These are phyloP conservation scores for Periophthalmus magnuspinnatus DNA, from an alignment of 2,797 vertebrate species.

Conservation along the genomic window DNA sequence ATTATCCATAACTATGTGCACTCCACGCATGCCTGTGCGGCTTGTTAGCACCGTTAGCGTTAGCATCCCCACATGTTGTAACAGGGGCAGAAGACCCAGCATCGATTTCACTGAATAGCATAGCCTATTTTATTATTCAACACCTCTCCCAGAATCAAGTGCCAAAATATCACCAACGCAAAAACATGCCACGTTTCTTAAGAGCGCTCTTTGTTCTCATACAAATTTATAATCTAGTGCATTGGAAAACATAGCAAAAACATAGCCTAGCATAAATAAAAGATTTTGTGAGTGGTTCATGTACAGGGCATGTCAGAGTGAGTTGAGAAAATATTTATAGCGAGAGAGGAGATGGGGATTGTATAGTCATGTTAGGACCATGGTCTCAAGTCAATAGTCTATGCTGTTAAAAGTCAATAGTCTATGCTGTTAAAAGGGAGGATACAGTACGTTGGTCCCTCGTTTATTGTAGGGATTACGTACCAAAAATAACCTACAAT, in stretches of 20 bases:
- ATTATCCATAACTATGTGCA: constrained; percentile 43
- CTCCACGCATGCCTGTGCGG: constrained; percentile 17
- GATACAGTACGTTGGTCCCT: too few species aligned
- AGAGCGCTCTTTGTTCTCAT: constrained; percentile 4
- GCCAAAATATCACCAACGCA: background rate
- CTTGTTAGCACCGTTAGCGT: background rate
- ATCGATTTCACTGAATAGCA: constrained; percentile 17
- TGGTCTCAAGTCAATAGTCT: background rate
- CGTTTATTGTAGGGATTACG: too few species aligned
- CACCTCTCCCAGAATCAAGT: constrained; percentile 5
- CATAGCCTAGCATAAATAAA: background rate
- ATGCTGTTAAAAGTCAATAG: background rate
- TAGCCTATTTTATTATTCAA: constrained; percentile 5
- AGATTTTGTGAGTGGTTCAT: background rate
- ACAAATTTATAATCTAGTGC: background rate
- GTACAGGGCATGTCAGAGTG: background rate
- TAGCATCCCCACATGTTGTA: background rate
- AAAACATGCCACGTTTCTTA: background rate
- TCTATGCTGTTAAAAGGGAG: background rate
- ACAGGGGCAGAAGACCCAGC: constrained; percentile 43
- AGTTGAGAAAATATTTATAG: constrained; percentile 2
- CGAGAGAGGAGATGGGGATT: background rate
- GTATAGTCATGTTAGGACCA: background rate
- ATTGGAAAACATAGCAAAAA: too few species aligned
- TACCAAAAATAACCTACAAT: too few species aligned